Evolutionary conservation across 2,797 vertebrate genomes (phyloP), one percentile per base, ranked within the genome.

Genomic region (Sitta carolinensis): DNA sequence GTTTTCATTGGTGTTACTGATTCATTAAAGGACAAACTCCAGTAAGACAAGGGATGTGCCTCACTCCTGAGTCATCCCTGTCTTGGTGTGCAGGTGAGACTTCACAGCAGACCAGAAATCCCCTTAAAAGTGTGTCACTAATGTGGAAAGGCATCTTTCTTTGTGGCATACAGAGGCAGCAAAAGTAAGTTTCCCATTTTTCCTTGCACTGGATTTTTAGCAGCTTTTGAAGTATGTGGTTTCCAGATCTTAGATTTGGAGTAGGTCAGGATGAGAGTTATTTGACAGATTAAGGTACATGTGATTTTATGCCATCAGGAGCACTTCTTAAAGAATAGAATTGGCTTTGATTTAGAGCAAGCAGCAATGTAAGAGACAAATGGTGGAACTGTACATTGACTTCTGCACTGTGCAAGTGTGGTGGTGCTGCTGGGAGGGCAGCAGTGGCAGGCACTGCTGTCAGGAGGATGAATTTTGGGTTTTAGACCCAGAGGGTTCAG

Each of bases 301-400:
- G 52, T 58, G 58, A 62, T 84, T 91, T 89, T 62, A 18, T 83
- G 62, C 36, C n/a, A 78, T 85, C 79, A 85, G 79, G 77, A 91
- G 43, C 54, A n/a, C 40, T 87, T 89, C 51, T 83, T 75, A 51
- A 75, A 89, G 51, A 80, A 20, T 21, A 81, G 74, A 87, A 87
- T 66, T 64, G 68, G 40, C 73, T 94, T 87, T 92, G 79, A 84
- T 48, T 70, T 93, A 63, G 81, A 90, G 48, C 34, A 52, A 73
- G 68, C 58, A 77, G 73, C 25, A 11, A 16, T 34, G 66, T 54
- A 30, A 62, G 87, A 66, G 72, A 72, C 45, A 76, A 90, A 68
- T 61, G 42, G 34, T 43, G 40, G 78, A 69, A 59, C 47, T 73
- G 68, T 29, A 40, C 68, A 11, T 27, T 21, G 57, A 19, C 40